phyloP scores from a whole-genome alignment of 2,113 vertebrate genomes.

The Aegithalos caudatus region DNA sequence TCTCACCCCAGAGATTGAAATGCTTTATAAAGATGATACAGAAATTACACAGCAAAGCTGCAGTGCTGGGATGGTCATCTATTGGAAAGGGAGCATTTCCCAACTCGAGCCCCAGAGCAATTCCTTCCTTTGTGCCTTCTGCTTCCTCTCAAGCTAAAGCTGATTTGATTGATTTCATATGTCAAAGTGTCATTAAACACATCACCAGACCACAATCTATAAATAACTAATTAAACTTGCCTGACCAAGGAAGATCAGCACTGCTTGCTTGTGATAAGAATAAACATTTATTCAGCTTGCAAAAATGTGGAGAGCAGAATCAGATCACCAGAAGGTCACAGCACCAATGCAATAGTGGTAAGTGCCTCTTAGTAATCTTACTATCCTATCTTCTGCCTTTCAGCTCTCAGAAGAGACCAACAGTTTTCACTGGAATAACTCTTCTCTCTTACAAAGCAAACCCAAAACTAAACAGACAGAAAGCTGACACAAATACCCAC shows the following conservation, averaged over 20 bases:
- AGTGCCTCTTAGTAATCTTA: not conserved
- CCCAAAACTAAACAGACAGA: not conserved
- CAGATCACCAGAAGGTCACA: not conserved
- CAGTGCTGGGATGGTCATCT: not conserved
- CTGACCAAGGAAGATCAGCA: not conserved
- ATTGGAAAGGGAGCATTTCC: not conserved
- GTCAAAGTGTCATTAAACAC: not conserved
- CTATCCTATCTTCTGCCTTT: not conserved
- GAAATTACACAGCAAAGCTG: not conserved
- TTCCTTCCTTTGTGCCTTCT: not conserved
- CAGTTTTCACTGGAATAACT: not conserved
- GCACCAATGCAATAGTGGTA: accelerated
- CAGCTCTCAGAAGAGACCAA: not conserved
- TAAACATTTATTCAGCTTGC: not conserved
- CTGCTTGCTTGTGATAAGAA: not conserved
- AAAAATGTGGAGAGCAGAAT: not conserved
- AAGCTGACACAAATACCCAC: not conserved
- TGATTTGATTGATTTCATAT: not conserved
- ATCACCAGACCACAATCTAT: not conserved
- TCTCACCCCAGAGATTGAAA: not conserved
- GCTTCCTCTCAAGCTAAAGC: not conserved
- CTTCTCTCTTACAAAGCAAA: not conserved
- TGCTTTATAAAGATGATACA: not conserved
- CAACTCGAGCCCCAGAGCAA: not conserved
- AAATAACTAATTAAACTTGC: not conserved